These are phyloP conservation scores for Lucilia cuprina DNA, from an alignment of 1,140 invertebrate species.

Conservation along the genomic window DNA sequence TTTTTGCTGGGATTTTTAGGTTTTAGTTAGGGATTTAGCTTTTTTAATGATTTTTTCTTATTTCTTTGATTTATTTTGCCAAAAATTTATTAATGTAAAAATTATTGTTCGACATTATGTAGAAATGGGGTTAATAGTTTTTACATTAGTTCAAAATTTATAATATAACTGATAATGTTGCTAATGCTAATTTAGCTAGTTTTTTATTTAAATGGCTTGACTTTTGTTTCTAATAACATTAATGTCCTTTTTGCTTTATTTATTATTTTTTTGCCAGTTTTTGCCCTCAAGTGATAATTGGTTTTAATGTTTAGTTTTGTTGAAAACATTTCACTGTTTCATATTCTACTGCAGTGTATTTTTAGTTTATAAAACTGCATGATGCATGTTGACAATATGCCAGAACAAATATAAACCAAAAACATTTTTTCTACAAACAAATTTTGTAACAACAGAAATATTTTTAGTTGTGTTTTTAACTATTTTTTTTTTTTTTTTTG, in stretches of 20 bases:
- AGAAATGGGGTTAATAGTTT: too few species aligned
- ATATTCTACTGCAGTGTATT: background rate
- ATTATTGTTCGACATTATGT: too few species aligned
- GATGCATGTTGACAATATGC: constrained; percentile 24
- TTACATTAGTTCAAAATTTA: background rate
- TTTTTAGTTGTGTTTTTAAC: background rate
- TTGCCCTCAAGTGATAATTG: constrained; percentile 30
- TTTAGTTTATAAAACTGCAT: background rate
- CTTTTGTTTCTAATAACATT: too few species aligned
- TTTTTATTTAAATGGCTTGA: background rate
- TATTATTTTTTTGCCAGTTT: background rate
- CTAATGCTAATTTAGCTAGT: background rate
- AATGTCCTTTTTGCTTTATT: too few species aligned
- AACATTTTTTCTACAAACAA: background rate
- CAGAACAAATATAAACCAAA: background rate
- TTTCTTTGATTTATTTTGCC: too few species aligned
- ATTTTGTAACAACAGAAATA: background rate
- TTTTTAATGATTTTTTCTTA: too few species aligned
- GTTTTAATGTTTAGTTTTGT: background rate
- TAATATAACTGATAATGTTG: constrained; percentile 17
- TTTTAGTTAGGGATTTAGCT: too few species aligned
- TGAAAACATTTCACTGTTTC: background rate
- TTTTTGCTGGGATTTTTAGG: too few species aligned
- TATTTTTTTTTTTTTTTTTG: background rate
- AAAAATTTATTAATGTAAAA: too few species aligned